Evolutionary conservation across 2,113 vertebrate genomes (phyloP).

Genomic region (Heterotilapia buettikoferi): DNA sequence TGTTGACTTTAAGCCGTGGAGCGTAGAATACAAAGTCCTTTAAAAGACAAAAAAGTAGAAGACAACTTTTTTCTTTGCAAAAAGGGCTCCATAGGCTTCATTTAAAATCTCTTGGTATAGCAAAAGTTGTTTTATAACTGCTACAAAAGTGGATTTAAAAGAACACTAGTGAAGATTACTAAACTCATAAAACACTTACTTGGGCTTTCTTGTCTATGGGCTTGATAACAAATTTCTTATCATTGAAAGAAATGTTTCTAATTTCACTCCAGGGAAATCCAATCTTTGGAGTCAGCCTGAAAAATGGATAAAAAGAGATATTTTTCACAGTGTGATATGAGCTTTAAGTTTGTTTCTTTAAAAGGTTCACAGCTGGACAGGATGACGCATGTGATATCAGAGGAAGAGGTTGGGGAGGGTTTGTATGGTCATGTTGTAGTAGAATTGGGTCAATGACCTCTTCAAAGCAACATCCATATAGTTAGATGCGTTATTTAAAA

Average conservation of each 20-base stretch:
- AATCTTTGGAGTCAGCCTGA: constrained; percentile 91
- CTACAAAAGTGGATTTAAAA: neutral
- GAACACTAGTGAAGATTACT: neutral
- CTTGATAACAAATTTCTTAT: constrained; percentile 97
- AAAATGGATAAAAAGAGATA: neutral
- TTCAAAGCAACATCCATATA: constrained; percentile 1
- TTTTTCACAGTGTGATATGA: neutral
- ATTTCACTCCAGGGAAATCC: constrained; percentile 99
- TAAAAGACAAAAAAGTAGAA: neutral
- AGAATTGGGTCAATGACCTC: constrained; percentile 24
- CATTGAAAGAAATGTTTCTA: constrained; percentile 92
- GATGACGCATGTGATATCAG: neutral
- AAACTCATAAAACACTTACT: constrained; percentile 74
- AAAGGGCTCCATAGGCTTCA: neutral
- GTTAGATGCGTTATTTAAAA: constrained; percentile 16
- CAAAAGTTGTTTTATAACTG: neutral
- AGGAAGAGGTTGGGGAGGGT: neutral
- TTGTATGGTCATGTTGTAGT: neutral
- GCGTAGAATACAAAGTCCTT: constrained; percentile 94
- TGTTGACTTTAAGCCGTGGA: constrained; percentile 88
- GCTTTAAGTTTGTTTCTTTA: neutral
- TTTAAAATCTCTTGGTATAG: neutral
- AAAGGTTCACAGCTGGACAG: neutral
- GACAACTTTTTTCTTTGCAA: accelerated
- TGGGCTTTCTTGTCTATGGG: constrained; percentile 94